Conservation (phyloP, 2,888 invertebrate genomes). For the Latrodectus elegans region DNA sequence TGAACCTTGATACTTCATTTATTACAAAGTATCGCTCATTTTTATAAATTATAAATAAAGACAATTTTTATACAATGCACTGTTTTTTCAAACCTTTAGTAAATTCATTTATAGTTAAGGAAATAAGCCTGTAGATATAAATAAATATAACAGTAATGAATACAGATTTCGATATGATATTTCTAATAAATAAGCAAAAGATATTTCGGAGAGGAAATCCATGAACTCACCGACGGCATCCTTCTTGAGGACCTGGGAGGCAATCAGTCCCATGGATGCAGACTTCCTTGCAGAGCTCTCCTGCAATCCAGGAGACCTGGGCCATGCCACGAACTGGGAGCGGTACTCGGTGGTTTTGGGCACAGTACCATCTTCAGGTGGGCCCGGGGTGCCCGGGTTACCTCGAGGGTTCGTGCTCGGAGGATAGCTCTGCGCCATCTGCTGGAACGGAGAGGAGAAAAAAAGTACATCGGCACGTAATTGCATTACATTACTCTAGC, state of each 20-base stretch:
- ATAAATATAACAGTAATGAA: too few species aligned
- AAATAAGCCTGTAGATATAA: too few species aligned
- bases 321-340: slow-evolving; percentile 68
- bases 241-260: slow-evolving; percentile 73
- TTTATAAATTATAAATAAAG: too few species aligned
- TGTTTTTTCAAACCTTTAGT: too few species aligned
- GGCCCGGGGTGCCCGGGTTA: slow-evolving; percentile 41
- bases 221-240: slow-evolving; percentile 36
- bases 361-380: slow-evolving; percentile 15
- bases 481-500: too few species aligned
- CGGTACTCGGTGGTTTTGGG: slow-evolving; percentile 69
- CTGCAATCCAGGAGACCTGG: slow-evolving; percentile 45
- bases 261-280: slow-evolving; percentile 78
- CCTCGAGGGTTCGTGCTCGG: slow-evolving; percentile 43
- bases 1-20: too few species aligned
- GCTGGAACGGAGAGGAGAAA: slow-evolving; percentile 3
- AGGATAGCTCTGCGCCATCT: slow-evolving; percentile 58
- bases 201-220: too few species aligned
- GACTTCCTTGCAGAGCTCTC: slow-evolving; percentile 63
- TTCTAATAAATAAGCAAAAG: neutral
- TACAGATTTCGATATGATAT: neutral
- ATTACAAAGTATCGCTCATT: too few species aligned
- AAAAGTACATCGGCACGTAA: too few species aligned
- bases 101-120: too few species aligned
- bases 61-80: too few species aligned